Base-by-base conservation (phyloP, 2,888 invertebrate genomes). In the Troides helena region DNA sequence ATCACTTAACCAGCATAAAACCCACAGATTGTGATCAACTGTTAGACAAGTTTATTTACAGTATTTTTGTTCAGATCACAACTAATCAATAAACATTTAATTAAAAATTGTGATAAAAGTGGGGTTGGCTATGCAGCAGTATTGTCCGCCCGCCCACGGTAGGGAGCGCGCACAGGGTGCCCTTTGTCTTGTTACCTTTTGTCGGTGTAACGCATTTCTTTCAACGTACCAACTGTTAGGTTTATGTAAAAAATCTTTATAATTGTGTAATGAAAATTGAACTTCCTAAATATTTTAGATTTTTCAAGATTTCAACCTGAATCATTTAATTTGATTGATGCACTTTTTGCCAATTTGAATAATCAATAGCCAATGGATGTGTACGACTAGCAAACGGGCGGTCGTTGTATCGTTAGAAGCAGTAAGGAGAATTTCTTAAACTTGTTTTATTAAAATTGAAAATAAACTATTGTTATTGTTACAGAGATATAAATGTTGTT, bases 31-130 rank as follows among this genome's bases (percentile, higher is more conserved):
- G 1, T 39, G 39, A 10, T 39, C 10, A 39, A 39, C 39, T 50
- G 50, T 50, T 2, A 17, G 18, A 14, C 50, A 17, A 17, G 50
- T 50, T 50, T 17, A 17, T 50, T 50, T 50, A 14, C 2, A 18
- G 1, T 6, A 0, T 18, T 50, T 60, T 65, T 65, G 43, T 65
- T 65, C 57, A 23, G 7, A 14, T 23, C 36, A 21, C 7, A 62
- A 21, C 1, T 39, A n/a, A 36, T 18, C 53, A 66, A 66, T 58
- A 39, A 63, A 60, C n/a, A 30, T 63, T 56, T 68, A 23, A 43
- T 63, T 61, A 43, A 60, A 66, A 23, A 17, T 66, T 53, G 64
- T 46, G 46, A 60, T 46, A 50, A 50, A 53, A 60, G 17, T 18
- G 50, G 66, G 60, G 60, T 60, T 21, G 18, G 21, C 14, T 36